Conservation (phyloP, 35 echinoderm and acorn worm species). For the Amphiura filiformis region DNA sequence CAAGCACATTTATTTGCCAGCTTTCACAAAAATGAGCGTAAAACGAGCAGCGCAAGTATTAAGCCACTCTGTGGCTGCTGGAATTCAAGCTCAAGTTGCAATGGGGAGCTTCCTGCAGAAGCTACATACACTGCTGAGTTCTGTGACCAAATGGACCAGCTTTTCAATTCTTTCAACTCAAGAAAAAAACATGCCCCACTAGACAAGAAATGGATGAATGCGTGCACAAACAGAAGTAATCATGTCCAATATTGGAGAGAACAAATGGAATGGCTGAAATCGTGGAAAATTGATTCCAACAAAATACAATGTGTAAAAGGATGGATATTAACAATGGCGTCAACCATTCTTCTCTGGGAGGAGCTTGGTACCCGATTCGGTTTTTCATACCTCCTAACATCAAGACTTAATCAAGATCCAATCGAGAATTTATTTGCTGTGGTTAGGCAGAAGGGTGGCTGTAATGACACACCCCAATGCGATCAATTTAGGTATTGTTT, state of each 20-base stretch:
- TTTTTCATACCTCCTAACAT: slow-evolving; percentile 13
- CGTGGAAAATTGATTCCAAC: not conserved
- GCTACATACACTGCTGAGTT: slow-evolving; percentile 40
- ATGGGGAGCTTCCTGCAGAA: slow-evolving; percentile 25
- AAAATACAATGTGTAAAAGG: slow-evolving; percentile 18
- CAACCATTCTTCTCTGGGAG: not conserved
- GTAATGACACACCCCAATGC: slow-evolving; percentile 9
- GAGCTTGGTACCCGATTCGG: not conserved
- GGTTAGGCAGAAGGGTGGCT: slow-evolving; percentile 13
- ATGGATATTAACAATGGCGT: slow-evolving; percentile 20
- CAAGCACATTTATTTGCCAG: not conserved
- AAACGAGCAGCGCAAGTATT: slow-evolving; percentile 32
- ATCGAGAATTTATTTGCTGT: slow-evolving; percentile 29
- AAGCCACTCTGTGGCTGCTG: slow-evolving; percentile 41
- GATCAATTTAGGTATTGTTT: slow-evolving; percentile 17
- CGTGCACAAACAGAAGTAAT: not conserved
- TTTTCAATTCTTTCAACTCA: slow-evolving; percentile 46
- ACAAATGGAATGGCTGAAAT: slow-evolving; percentile 12
- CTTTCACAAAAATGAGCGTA: slow-evolving; percentile 34
- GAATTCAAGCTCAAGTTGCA: slow-evolving; percentile 14
- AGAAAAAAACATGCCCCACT: not conserved
- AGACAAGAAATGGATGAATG: not conserved
- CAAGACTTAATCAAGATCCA: slow-evolving; percentile 19
- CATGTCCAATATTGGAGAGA: slow-evolving; percentile 34
- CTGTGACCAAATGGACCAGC: slow-evolving; percentile 12